Percentiles rank a stretch among this genome's conserved stretches.
These are phyloP conservation scores for Aurelia sp. DNA, from an alignment of 30 jellyfish, hydroid and myxozoan genomes.

Conservation along the genomic window DNA sequence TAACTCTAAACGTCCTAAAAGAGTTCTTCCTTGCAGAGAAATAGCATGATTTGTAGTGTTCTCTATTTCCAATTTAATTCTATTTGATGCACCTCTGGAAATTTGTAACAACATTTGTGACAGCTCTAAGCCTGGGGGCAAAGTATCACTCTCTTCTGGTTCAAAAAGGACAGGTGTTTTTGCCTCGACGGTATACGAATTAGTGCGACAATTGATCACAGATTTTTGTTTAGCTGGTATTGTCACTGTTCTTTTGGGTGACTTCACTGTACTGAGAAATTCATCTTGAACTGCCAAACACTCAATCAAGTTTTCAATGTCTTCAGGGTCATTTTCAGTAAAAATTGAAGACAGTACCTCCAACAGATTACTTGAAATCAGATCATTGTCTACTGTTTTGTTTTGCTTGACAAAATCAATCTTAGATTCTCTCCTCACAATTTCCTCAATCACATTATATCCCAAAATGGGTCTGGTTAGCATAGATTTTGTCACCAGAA, in stretches of 20 bases:
- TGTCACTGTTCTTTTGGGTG: slow-evolving; percentile 17
- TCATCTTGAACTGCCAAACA: slow-evolving; percentile 18
- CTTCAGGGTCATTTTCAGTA: slow-evolving; percentile 6
- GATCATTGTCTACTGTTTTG: not conserved
- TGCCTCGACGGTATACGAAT: slow-evolving; percentile 34
- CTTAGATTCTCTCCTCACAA: not conserved
- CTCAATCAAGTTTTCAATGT: slow-evolving; percentile 15
- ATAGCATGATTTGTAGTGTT: slow-evolving; percentile 50
- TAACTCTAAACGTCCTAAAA: slow-evolving; percentile 43
- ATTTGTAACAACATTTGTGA: slow-evolving; percentile 37
- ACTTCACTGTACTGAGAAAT: slow-evolving; percentile 26
- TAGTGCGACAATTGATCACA: slow-evolving; percentile 17
- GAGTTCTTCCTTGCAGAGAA: slow-evolving; percentile 38
- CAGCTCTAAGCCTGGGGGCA: slow-evolving; percentile 57
- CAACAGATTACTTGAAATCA: not conserved
- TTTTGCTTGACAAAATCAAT: not conserved
- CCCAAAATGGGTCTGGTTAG: slow-evolving; percentile 8
- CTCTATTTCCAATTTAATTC: slow-evolving; percentile 38
- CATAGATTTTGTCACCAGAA: slow-evolving; percentile 11
- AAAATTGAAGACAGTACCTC: slow-evolving; percentile 15
- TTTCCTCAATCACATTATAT: slow-evolving; percentile 33
- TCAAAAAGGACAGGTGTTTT: slow-evolving; percentile 47
- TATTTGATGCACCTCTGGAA: slow-evolving; percentile 51
- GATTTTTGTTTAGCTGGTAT: slow-evolving; percentile 25
- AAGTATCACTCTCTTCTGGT: slow-evolving; percentile 54